Evolutionary conservation across 2,113 vertebrate species (phyloP), one percentile per base, ranked within the genome.

Genomic region (Pimephales promelas): DNA sequence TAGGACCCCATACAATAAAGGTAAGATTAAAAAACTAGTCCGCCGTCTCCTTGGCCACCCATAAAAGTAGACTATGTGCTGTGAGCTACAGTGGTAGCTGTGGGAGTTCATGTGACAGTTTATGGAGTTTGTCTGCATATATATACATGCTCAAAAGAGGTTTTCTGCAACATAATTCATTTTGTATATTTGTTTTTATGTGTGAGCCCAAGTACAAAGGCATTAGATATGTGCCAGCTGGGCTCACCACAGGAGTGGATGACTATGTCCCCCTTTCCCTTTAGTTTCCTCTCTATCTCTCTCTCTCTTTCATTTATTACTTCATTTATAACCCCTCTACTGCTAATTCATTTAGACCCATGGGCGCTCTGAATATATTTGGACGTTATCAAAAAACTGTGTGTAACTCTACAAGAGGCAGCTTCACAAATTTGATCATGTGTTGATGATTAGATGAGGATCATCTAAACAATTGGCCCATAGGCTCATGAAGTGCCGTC

Each of bases 11-110:
- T 22, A 87, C 87, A 90, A 88, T 93, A 92, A 91, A 88, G 18
- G 36, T 79, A 59, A 80, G 92, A 92, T 92, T 90, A 91, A 92
- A 40, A 90, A 91, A 91, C 88, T 73, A 79, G 89, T 86, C 87
- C 88, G 87, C 87, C 85, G 79, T 87, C 75, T 84, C 84, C 73
- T 72, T 83, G 88, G 91, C 84, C 88, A 84, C 87, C 74, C 86
- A 83, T 89, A 90, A 91, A 92, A 91, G 68, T 88, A 78, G 79
- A 85, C n/a, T 87, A 85, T 4, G 49, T 3, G 56, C 56, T 80
- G 3, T 34, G 24, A 52, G 79, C 64, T 79, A 59, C 81, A 87
- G 85, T 73, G 83, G 75, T 59, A 68, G 82, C 87, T 88, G 86
- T 81, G 71, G 70, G 61, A 57, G 45, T n/a, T 79, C 43, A 47